Conservation (phyloP, 1,140 invertebrate species). For the Cyrtorhinus lividipennis region DNA sequence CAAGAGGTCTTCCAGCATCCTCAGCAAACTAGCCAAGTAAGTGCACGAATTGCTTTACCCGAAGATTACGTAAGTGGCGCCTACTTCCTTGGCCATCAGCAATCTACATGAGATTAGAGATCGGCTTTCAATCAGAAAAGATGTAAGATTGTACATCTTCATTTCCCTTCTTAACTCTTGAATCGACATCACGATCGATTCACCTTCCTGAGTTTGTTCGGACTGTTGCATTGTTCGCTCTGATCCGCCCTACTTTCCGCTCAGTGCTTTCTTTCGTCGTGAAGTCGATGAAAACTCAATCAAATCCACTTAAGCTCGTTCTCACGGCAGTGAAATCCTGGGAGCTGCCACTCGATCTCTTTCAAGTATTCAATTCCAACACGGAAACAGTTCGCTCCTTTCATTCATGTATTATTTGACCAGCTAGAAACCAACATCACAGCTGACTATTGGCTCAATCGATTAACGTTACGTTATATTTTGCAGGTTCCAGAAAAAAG, state of each 20-base stretch:
- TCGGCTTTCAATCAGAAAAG: neutral
- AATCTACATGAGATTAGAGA: neutral
- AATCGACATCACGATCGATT: neutral
- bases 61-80: too few species aligned
- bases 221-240: too few species aligned
- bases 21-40: slow-evolving; percentile 67
- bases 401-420: neutral
- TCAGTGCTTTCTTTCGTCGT: too few species aligned
- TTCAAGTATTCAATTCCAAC: neutral
- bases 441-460: neutral
- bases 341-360: neutral
- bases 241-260: too few species aligned
- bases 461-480: neutral
- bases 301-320: neutral
- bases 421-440: neutral
- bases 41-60: neutral
- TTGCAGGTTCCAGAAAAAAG: slow-evolving; percentile 58
- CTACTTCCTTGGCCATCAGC: too few species aligned
- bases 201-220: too few species aligned
- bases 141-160: neutral
- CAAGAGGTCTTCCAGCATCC: slow-evolving; percentile 56
- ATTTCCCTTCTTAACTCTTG: neutral
- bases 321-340: neutral
- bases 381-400: neutral
- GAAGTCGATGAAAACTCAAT: too few species aligned